These are phyloP conservation scores for Heliothis subflexa DNA, from an alignment of 1,140 invertebrate genomes.

Conservation along the genomic window DNA sequence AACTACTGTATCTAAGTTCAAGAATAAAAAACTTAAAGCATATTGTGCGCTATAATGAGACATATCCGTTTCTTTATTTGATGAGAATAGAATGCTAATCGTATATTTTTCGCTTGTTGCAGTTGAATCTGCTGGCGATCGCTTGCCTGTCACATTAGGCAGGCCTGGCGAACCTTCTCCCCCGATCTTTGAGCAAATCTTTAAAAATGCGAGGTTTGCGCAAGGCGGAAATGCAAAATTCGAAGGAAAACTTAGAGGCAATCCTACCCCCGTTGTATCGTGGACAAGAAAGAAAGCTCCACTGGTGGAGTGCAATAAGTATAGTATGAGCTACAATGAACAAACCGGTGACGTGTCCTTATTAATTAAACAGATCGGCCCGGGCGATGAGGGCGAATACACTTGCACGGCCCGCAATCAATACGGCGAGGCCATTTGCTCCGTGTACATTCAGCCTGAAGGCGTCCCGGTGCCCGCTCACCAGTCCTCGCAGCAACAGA, in stretches of 20 bases:
- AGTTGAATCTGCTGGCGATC: conserved; percentile 82
- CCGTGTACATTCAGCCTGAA: conserved; percentile 98
- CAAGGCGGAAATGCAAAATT: conserved; percentile 97
- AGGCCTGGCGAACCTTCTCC: conserved; percentile 91
- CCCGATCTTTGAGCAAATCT: conserved; percentile 97
- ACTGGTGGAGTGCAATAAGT: conserved; percentile 93
- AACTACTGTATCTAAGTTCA: too few relatives aligned
- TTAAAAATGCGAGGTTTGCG: conserved; percentile 96
- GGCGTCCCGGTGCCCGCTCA: conserved; percentile 90
- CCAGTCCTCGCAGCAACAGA: conserved; percentile 84
- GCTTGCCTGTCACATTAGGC: conserved; percentile 80
- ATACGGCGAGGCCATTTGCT: conserved; percentile 97
- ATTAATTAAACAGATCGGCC: conserved; percentile 95
- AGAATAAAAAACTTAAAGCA: not conserved
- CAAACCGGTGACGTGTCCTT: conserved; percentile 94
- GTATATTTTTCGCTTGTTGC: conserved; percentile 71
- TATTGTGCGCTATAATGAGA: not conserved
- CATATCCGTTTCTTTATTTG: not conserved
- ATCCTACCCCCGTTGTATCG: conserved; percentile 96
- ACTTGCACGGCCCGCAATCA: conserved; percentile 97
- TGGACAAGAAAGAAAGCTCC: conserved; percentile 97
- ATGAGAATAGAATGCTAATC: not conserved
- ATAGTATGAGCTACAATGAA: conserved; percentile 95
- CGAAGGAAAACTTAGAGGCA: conserved; percentile 95
- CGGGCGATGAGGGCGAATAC: conserved; percentile 98